Percentiles rank a stretch among this genome's conserved stretches.
Conservation (phyloP, 2,797 vertebrate genomes). For the Halcyon chelicuti region DNA sequence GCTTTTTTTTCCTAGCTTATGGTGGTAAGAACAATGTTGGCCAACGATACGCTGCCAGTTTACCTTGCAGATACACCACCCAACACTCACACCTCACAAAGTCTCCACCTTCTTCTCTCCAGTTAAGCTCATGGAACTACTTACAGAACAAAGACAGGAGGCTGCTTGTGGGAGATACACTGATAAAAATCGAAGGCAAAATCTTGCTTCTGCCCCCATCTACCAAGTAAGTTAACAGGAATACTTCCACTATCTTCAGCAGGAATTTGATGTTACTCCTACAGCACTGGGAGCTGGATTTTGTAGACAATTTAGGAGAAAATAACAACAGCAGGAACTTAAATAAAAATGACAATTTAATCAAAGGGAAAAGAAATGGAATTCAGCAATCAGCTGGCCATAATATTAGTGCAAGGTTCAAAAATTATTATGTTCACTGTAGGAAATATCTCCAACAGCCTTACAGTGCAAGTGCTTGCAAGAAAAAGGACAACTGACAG, state of each 20-base stretch:
- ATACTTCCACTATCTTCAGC: background rate
- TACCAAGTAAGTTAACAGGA: background rate
- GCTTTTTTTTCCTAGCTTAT: background rate
- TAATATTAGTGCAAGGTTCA: background rate
- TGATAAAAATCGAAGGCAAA: background rate
- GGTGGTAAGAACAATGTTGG: background rate
- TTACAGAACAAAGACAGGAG: background rate
- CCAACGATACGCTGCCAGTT: background rate
- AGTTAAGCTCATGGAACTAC: background rate
- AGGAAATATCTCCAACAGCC: background rate
- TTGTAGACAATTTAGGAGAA: background rate
- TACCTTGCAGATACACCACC: background rate
- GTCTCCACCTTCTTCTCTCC: background rate
- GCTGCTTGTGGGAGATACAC: background rate
- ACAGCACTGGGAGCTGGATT: background rate
- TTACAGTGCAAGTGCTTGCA: background rate
- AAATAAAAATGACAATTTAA: background rate
- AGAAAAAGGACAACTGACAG: background rate
- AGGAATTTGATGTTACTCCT: background rate
- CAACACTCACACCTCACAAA: rapidly evolving
- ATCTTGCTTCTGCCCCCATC: background rate
- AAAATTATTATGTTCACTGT: background rate
- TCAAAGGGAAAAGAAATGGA: background rate
- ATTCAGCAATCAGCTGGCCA: background rate
- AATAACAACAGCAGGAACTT: background rate